phyloP scores from a whole-genome alignment of 1,140 invertebrate species.

The Matsumurasca onukii region DNA sequence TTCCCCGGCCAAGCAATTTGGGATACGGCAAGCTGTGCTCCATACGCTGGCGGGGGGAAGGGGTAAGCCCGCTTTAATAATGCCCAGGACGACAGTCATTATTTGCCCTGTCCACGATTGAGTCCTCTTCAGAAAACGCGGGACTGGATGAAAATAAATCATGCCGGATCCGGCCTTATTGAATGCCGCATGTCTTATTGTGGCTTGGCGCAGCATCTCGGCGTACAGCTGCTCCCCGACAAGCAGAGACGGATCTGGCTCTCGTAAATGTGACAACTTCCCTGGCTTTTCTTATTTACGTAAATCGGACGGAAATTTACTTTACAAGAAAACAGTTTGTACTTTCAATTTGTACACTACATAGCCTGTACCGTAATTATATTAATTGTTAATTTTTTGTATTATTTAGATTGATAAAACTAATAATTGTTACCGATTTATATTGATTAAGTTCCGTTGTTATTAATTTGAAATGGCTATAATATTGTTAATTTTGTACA shows the following conservation, averaged over 20 bases:
- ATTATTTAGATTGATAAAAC: no score
- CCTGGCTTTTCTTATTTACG: no score
- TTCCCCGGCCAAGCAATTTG: conserved; percentile 13
- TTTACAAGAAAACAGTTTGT: no score
- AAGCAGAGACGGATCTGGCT: not conserved
- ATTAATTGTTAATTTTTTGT: no score
- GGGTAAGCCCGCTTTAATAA: not conserved
- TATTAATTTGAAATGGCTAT: no score
- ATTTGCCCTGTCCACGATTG: conserved; percentile 13
- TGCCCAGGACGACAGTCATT: conserved; percentile 5
- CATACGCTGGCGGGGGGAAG: not conserved
- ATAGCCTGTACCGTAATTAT: not conserved
- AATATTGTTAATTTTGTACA: no score
- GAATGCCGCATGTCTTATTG: not conserved
- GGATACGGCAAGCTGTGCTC: not conserved
- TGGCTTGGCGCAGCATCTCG: no score
- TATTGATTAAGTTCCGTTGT: no score
- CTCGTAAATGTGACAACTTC: not conserved
- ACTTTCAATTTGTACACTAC: not conserved
- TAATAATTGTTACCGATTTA: no score
- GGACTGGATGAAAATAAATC: conserved; percentile 7
- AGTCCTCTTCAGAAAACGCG: conserved; percentile 3
- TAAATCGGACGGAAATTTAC: no score
- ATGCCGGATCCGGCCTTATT: conserved; percentile 6
- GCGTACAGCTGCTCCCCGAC: not conserved